Percentiles rank a stretch among this genome's conserved stretches.
Evolutionary conservation across 30 jellyfish, hydroid and myxozoan genomes (phyloP).

Genomic region (Mastigias papua): DNA sequence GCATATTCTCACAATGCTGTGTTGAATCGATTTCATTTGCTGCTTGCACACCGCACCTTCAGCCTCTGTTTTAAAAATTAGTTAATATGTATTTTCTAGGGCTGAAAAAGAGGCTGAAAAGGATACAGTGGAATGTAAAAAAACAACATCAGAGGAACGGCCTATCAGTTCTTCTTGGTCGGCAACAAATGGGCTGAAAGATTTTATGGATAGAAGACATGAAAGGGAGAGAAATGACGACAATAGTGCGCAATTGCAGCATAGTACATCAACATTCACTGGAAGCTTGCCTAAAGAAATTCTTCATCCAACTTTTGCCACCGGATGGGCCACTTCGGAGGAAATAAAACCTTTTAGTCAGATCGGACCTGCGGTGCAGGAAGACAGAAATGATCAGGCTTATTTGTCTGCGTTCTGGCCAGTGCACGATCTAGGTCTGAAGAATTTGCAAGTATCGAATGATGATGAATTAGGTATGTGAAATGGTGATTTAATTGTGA

Average conservation of each 20-base stretch:
- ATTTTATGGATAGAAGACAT: conserved; percentile 6
- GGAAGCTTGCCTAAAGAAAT: conserved; percentile 71
- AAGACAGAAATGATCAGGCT: conserved; percentile 34
- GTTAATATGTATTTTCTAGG: conserved; percentile 22
- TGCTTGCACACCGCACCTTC: too few species aligned
- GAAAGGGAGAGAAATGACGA: conserved; percentile 1
- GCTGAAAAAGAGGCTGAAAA: conserved; percentile 71
- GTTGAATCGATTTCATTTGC: too few species aligned
- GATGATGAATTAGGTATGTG: conserved; percentile 92
- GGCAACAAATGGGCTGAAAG: conserved; percentile 12
- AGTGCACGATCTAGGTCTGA: conserved; percentile 83
- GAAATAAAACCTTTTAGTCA: conserved; percentile 66
- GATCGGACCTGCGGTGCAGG: conserved; percentile 39
- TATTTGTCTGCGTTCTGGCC: conserved; percentile 79
- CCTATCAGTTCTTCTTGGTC: conserved; percentile 54
- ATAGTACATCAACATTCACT: conserved; percentile 26
- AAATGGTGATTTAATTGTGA: not conserved
- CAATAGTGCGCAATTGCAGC: conserved; percentile 2
- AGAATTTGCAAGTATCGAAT: conserved; percentile 68
- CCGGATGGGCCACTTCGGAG: conserved; percentile 91
- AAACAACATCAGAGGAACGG: not conserved
- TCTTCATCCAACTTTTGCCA: conserved; percentile 72
- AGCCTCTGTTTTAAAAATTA: too few species aligned
- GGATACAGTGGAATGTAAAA: conserved; percentile 9
- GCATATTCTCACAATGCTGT: too few species aligned